These are phyloP conservation scores for Clarias laeviceps DNA, from an alignment of 2,797 vertebrate genomes.

Conservation along the genomic window DNA sequence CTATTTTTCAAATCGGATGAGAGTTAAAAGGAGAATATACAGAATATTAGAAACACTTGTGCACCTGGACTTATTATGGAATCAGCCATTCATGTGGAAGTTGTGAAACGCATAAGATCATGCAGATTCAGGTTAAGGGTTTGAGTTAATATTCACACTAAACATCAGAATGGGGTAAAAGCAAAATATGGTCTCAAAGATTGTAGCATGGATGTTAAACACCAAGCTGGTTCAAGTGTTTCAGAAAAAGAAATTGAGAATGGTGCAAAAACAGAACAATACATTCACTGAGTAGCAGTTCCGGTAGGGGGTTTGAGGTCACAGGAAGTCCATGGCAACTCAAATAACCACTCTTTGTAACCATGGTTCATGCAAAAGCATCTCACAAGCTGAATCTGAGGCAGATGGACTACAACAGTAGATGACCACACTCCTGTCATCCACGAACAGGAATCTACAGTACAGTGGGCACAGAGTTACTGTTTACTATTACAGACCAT, in stretches of 20 bases:
- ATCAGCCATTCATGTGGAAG: conserved; percentile 3
- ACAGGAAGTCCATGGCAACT: background rate
- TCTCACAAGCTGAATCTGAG: background rate
- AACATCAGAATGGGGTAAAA: background rate
- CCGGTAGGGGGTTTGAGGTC: background rate
- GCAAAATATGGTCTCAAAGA: background rate
- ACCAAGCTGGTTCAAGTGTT: background rate
- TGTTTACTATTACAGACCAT: background rate
- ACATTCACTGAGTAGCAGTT: background rate
- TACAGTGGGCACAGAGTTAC: background rate
- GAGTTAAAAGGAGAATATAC: background rate
- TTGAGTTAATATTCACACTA: background rate
- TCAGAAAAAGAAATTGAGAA: no score
- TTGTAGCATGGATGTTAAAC: no score
- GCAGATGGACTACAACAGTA: background rate
- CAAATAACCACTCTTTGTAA: background rate
- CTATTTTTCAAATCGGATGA: background rate
- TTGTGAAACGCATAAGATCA: background rate
- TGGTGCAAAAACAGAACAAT: background rate
- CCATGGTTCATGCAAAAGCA: background rate
- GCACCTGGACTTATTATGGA: background rate
- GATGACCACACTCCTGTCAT: background rate
- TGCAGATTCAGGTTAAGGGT: background rate
- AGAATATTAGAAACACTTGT: background rate
- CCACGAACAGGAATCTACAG: no score